phyloP scores from a whole-genome alignment of 2,113 vertebrate species.

The Pseudopipra pipra region DNA sequence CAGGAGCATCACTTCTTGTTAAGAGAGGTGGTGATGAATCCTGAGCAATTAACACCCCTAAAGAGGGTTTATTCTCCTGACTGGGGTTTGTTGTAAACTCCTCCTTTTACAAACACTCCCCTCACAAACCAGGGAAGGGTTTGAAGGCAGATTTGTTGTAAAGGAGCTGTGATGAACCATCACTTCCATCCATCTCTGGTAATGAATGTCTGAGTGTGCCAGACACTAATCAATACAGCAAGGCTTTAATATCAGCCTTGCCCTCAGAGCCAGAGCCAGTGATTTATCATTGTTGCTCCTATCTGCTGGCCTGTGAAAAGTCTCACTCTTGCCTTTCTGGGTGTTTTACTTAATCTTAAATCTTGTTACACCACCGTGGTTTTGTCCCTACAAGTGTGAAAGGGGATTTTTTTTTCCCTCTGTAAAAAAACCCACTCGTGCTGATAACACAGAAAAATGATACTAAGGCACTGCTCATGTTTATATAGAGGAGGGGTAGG shows the following conservation, averaged over 20 bases:
- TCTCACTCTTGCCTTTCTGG: background rate
- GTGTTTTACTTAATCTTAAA: background rate
- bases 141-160: background rate
- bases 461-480: fast-evolving
- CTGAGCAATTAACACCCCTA: background rate
- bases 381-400: background rate
- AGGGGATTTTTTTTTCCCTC: background rate
- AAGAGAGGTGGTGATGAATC: background rate
- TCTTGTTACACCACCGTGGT: background rate
- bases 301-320: background rate
- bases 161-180: background rate
- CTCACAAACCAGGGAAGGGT: background rate
- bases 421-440: fast-evolving
- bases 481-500: background rate
- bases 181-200: constrained; percentile 12
- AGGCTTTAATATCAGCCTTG: constrained; percentile 36
- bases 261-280: background rate
- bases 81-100: background rate
- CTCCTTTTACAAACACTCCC: background rate
- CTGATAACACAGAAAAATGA: background rate
- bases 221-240: constrained; percentile 56
- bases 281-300: constrained; percentile 45
- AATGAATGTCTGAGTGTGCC: constrained; percentile 38
- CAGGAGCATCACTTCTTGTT: background rate
- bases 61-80: background rate